Base-by-base conservation (phyloP, 2,888 invertebrate genomes). In the Plagodis dolabraria region DNA sequence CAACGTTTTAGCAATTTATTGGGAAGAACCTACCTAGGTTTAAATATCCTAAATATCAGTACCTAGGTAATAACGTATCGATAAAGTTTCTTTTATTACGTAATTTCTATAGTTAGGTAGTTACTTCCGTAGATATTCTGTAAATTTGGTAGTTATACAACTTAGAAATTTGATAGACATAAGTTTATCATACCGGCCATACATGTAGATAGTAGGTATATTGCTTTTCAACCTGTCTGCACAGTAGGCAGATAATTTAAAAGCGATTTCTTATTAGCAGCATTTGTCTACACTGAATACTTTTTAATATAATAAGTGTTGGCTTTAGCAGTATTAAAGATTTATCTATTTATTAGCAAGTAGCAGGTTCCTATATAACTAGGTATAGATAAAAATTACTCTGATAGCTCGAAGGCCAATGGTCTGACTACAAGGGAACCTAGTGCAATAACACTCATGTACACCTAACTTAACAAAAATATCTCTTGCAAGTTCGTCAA, bases 401-500 rank as follows among this genome's bases (percentile, higher is more conserved):
- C 8, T 56, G 60, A 53, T 61, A 57, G 68, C 72, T 64, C 76
- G 84, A 84, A 86, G 86, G 85, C 82, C 85, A 82, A 72, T 71
- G 78, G 75, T 75, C 74, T 61, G 66, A 54, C 51, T 64, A 65
- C 71, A 75, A 82, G 76, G 76, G 75, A 66, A 73, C 68, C 67
- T 59, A 65, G 50, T 61, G 68, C 80, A 82, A 83, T 76, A 83
- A 65, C 67, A 74, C 82, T 67, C 63, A 82, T 80, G 77, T 81
- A 68, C 68, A 61, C 64, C 70, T 67, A 63, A 70, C 67, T 64
- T 69, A 76, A 80, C 80, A 76, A 84, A 85, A 83, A 83, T 82
- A 83, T 77, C 77, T 74, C 71, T 72, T 69, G 68, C 74, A 80
- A 83, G 86, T 88, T 85, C 84, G 81, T 85, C 83, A 86, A 86